Conservation (phyloP, 2,797 vertebrate genomes). For the Halcyon smyrnensis region DNA sequence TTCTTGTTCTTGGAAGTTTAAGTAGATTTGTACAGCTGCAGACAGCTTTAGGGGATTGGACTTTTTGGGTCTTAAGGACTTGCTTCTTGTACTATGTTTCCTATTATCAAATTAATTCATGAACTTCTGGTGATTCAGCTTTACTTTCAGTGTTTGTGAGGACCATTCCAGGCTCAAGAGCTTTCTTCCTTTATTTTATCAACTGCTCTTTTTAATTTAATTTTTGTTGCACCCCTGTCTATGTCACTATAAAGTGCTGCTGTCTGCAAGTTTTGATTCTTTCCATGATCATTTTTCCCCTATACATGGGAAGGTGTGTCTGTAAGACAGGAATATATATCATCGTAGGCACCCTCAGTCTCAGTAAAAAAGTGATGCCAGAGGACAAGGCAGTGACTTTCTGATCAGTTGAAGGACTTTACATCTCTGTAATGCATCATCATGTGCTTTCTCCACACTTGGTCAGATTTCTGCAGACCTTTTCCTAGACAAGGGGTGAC, state of each 20-base stretch:
- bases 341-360: background rate
- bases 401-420: background rate
- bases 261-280: background rate
- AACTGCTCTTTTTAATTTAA: background rate
- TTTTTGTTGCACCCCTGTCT: background rate
- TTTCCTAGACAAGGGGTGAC: background rate
- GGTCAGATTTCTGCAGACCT: background rate
- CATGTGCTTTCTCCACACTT: background rate
- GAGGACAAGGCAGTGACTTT: background rate
- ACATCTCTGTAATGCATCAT: background rate
- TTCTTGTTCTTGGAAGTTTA: background rate
- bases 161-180: background rate
- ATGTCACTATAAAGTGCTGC: rapidly evolving
- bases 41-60: background rate
- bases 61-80: background rate
- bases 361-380: background rate
- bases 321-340: background rate
- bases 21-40: background rate
- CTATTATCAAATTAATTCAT: background rate
- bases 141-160: background rate
- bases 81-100: background rate
- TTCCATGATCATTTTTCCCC: background rate
- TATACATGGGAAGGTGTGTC: background rate
- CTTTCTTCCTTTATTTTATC: background rate
- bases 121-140: background rate